Conservation (phyloP, 2,797 vertebrate species). For the Cirrhinus mrigala region DNA sequence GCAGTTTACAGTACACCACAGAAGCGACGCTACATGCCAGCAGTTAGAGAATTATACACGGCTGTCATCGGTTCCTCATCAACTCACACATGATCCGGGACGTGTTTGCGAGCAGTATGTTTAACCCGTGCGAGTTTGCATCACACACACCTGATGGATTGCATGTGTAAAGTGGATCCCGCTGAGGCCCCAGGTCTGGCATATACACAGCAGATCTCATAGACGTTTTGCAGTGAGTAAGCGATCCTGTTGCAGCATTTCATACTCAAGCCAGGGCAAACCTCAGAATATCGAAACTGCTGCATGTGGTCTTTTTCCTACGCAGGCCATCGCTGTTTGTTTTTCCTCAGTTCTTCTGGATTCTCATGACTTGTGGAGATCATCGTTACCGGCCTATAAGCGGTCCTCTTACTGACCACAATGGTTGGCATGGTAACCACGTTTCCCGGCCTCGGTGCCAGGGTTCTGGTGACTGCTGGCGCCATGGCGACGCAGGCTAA, state of each 20-base stretch:
- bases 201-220: conserved; percentile 29
- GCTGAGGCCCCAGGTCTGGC: conserved; percentile 15
- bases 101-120: conserved; percentile 27
- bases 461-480: conserved; percentile 72
- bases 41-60: conserved; percentile 27
- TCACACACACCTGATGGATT: conserved; percentile 49
- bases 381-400: conserved; percentile 65
- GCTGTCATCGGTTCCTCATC: conserved; percentile 41
- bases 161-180: conserved; percentile 35
- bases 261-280: conserved; percentile 49
- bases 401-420: conserved; percentile 69
- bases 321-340: conserved; percentile 53
- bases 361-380: conserved; percentile 57
- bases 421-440: conserved; percentile 67
- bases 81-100: conserved; percentile 23
- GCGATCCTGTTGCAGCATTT: conserved; percentile 55
- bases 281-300: conserved; percentile 47
- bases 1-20: conserved; percentile 14
- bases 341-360: conserved; percentile 51
- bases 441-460: conserved; percentile 70
- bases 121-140: conserved; percentile 27
- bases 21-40: conserved; percentile 5
- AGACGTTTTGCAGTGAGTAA: conserved; percentile 42
- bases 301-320: conserved; percentile 54
- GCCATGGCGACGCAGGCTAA: conserved; percentile 69